Conservation (phyloP, 1,140 invertebrate genomes). For the Trachelipus rathkii region DNA sequence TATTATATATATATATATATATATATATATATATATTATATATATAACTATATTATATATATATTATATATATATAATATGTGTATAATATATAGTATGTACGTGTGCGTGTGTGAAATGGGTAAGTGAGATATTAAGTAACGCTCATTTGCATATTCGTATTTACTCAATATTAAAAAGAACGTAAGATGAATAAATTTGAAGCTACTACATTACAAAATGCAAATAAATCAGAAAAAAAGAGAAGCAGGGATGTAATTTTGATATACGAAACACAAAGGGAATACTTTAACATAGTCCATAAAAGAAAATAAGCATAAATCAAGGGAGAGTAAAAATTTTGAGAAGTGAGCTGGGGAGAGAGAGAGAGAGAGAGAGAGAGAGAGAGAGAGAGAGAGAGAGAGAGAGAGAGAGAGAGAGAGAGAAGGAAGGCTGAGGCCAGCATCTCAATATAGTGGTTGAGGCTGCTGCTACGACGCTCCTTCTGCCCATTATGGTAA, state of each 20-base stretch:
- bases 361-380: neutral
- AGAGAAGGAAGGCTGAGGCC: neutral
- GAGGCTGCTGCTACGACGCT: neutral
- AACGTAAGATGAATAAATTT: neutral
- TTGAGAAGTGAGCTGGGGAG: neutral
- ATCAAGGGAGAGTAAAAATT: neutral
- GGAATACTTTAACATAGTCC: neutral
- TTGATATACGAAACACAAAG: neutral
- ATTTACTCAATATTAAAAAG: conserved; percentile 1
- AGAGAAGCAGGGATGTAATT: neutral
- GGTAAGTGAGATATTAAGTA: neutral
- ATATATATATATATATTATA: neutral
- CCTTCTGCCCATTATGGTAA: conserved; percentile 11
- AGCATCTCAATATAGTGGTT: conserved; percentile 7
- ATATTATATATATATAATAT: neutral
- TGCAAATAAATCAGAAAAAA: neutral
- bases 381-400: neutral
- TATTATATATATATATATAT: neutral
- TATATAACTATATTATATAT: neutral
- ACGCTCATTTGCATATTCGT: neutral
- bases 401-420: neutral
- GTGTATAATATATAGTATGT: neutral
- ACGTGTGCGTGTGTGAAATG: neutral
- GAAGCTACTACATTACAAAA: neutral
- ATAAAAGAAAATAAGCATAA: conserved; percentile 9